Evolutionary conservation across 2,888 invertebrate genomes (phyloP), one percentile per base, ranked within the genome.

Genomic region (Thumatha senex): DNA sequence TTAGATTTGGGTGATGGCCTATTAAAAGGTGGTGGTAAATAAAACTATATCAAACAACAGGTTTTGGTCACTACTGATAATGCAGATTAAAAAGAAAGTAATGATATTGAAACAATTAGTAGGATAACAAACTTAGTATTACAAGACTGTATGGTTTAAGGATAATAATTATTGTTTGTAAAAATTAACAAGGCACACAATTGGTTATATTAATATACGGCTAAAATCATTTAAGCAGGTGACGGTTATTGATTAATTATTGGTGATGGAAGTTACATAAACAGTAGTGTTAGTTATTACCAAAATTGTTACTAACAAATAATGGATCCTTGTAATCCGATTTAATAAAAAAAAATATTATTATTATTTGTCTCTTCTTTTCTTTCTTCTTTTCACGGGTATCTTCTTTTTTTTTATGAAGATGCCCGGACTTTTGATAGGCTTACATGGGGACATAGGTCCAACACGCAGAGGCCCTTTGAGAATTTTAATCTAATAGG

Each of bases 241-340:
- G 49, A 52, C 33, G 66, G 69, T 50, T n/a, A 24, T 24, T 24
- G 18, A 24, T 24, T 24, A 24, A 24, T 24, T n/a, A n/a, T 43
- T 51, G 72, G 69, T 70, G 69, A 39, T 13, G 35, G 34, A 35
- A n/a, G n/a, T n/a, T n/a, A n/a, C n/a, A n/a, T n/a, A n/a, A n/a
- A n/a, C n/a, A n/a, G n/a, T n/a, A n/a, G n/a, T n/a, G n/a, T n/a
- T n/a, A n/a, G n/a, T n/a, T n/a, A n/a, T n/a, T n/a, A n/a, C n/a
- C n/a, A n/a, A n/a, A n/a, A n/a, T n/a, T n/a, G n/a, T n/a, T n/a
- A n/a, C n/a, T n/a, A n/a, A n/a, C n/a, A n/a, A n/a, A n/a, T n/a
- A n/a, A n/a, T n/a, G n/a, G n/a, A n/a, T n/a, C n/a, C n/a, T n/a
- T n/a, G n/a, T n/a, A n/a, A n/a, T n/a, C n/a, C n/a, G n/a, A n/a